phyloP scores from a whole-genome alignment of 1,140 invertebrate species.

The Sarcophaga bullata region DNA sequence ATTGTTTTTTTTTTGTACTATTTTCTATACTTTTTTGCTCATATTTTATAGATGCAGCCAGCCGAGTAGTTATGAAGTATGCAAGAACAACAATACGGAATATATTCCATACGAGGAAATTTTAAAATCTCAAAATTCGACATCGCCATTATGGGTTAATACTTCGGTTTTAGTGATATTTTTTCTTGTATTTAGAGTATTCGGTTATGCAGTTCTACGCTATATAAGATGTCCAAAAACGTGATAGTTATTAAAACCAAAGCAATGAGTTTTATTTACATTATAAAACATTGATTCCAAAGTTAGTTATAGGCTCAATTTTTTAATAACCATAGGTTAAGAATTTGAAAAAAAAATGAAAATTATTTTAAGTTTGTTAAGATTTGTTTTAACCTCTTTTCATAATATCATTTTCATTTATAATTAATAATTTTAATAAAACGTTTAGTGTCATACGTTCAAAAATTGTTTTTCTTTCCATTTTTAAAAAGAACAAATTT shows the following conservation, averaged over 20 bases:
- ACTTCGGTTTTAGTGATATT: conserved; percentile 79
- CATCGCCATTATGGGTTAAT: conserved; percentile 79
- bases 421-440: too few relatives aligned
- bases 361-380: too few relatives aligned
- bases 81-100: conserved; percentile 69
- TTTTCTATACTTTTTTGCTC: neutral
- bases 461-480: too few relatives aligned
- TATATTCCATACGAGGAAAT: conserved; percentile 77
- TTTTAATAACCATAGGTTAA: too few relatives aligned
- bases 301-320: neutral
- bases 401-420: too few relatives aligned
- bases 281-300: neutral
- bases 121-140: conserved; percentile 72
- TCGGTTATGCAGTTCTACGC: conserved; percentile 81
- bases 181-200: conserved; percentile 76
- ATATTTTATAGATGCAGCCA: conserved; percentile 71
- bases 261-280: too few relatives aligned
- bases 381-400: too few relatives aligned
- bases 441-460: too few relatives aligned
- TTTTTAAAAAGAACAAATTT: too few relatives aligned
- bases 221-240: conserved; percentile 72
- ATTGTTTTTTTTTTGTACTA: neutral
- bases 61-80: conserved; percentile 76
- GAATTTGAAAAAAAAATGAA: too few relatives aligned
- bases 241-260: conserved; percentile 49